Evolutionary conservation across 2,113 vertebrate genomes (phyloP).

Genomic region (Chrysemys picta): DNA sequence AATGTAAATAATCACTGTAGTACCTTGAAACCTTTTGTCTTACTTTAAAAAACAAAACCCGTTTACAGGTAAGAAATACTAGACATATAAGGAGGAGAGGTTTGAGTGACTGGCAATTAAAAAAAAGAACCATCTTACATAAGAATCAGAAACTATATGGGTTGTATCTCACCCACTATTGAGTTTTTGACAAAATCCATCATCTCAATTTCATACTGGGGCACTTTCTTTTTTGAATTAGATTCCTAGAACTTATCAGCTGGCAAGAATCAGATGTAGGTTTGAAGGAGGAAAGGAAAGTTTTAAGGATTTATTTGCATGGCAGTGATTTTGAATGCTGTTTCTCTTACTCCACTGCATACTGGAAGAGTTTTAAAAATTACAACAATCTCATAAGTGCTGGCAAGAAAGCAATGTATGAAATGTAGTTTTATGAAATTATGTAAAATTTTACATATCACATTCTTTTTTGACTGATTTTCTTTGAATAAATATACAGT

Average conservation of each 20-base stretch:
- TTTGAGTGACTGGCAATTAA: neutral
- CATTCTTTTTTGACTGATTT: neutral
- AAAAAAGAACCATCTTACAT: neutral
- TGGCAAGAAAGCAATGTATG: neutral
- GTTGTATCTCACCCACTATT: neutral
- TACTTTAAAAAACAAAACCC: neutral
- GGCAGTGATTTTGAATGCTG: neutral
- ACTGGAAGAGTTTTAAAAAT: slow-evolving; percentile 6
- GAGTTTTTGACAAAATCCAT: neutral
- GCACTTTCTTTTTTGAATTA: slow-evolving; percentile 18
- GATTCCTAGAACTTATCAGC: neutral
- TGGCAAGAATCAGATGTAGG: neutral
- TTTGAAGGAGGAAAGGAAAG: neutral
- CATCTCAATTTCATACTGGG: neutral
- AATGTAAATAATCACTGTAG: neutral
- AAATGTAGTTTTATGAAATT: neutral
- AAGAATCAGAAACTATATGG: neutral
- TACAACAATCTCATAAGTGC: neutral
- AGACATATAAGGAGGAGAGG: neutral
- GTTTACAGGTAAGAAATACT: neutral
- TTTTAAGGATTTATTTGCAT: neutral
- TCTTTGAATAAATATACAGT: neutral
- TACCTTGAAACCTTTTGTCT: neutral
- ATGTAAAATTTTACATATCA: neutral
- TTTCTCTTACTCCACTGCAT: slow-evolving; percentile 3